Conservation (phyloP, 2,113 vertebrate genomes). For the Salvelinus namaycush region DNA sequence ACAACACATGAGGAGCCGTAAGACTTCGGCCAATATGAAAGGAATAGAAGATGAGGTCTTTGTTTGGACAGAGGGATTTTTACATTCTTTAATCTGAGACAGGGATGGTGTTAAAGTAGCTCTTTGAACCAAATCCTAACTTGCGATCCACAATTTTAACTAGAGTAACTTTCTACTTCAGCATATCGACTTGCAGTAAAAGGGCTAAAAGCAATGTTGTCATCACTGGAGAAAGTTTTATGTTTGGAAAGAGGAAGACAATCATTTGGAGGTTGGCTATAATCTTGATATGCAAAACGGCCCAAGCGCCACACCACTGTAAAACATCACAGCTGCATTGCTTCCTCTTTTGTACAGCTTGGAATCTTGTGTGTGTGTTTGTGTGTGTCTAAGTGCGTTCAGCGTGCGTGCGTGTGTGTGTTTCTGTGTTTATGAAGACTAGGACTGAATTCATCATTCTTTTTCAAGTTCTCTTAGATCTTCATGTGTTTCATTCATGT, state of each 20-base stretch:
- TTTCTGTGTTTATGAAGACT: background rate
- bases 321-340: constrained; percentile 68
- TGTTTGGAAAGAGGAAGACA: constrained; percentile 51
- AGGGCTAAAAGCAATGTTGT: background rate
- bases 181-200: too few species aligned
- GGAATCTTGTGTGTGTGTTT: constrained; percentile 23
- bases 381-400: constrained; percentile 17
- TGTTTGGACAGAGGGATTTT: too few species aligned
- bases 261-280: constrained; percentile 37
- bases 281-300: constrained; percentile 78
- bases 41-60: too few species aligned
- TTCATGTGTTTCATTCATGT: too few species aligned
- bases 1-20: too few species aligned
- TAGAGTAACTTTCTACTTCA: too few species aligned
- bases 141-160: too few species aligned
- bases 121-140: too few species aligned
- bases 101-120: background rate
- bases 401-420: background rate
- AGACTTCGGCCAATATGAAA: too few species aligned
- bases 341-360: constrained; percentile 75
- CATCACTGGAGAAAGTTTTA: background rate
- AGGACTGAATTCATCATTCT: too few species aligned
- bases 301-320: constrained; percentile 22
- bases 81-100: background rate
- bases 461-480: too few species aligned